Evolutionary conservation across 1,140 invertebrate species (phyloP).

Genomic region (Bombyx mandarina): DNA sequence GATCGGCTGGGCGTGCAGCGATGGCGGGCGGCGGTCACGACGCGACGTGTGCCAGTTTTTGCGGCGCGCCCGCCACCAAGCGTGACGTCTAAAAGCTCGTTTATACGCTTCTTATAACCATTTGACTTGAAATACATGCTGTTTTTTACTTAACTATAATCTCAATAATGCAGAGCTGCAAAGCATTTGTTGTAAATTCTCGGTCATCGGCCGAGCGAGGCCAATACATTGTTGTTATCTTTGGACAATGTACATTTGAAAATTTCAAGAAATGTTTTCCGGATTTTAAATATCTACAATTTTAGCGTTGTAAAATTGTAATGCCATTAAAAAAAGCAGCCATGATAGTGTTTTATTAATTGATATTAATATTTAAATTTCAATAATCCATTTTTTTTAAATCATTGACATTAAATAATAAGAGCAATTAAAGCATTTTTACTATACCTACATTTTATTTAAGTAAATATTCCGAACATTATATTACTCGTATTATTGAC

Average conservation of each 20-base stretch:
- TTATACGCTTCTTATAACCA: slow-evolving; percentile 51
- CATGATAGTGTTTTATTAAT: no score
- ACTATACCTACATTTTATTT: no score
- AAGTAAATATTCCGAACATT: no score
- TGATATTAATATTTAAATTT: no score
- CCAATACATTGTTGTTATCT: slow-evolving; percentile 14
- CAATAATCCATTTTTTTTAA: no score
- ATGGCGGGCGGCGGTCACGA: slow-evolving; percentile 28
- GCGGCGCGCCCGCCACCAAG: slow-evolving; percentile 31
- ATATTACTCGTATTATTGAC: no score
- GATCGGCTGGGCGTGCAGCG: slow-evolving; percentile 9
- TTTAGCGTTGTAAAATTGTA: no score
- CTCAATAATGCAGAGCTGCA: slow-evolving; percentile 34
- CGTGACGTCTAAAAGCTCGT: slow-evolving; percentile 64
- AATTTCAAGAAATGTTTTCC: not conserved
- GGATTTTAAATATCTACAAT: no score
- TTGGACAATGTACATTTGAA: not conserved
- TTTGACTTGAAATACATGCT: slow-evolving; percentile 38
- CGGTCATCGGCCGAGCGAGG: slow-evolving; percentile 28
- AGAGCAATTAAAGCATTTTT: no score
- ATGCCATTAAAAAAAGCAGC: no score
- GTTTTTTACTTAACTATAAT: slow-evolving; percentile 35
- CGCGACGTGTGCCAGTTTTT: slow-evolving; percentile 49
- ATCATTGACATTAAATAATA: no score
- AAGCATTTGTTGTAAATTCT: slow-evolving; percentile 22